Percentiles rank a stretch among this genome's conserved stretches.
Evolutionary conservation across 2,888 invertebrate species (phyloP).

Genomic region (Conops quadrifasciatus): DNA sequence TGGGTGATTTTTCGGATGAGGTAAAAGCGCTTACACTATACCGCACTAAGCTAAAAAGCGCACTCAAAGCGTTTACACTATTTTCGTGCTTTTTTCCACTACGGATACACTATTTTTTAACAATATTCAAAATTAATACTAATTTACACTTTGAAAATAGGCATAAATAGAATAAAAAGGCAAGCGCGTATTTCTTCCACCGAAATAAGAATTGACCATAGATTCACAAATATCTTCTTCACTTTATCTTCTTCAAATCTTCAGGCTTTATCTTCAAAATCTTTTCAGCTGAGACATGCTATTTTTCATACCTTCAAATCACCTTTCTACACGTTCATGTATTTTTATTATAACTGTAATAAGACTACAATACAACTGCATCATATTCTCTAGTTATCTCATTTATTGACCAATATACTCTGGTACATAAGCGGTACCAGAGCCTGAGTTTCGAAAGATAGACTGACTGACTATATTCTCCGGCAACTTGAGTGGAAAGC

Average conservation of each 20-base stretch:
- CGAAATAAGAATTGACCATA: too few species aligned
- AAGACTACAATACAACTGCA: not conserved
- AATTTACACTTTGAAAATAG: not conserved
- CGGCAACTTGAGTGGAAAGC: conserved; percentile 13
- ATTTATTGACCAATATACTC: not conserved
- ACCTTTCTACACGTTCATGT: conserved; percentile 1
- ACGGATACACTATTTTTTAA: too few species aligned
- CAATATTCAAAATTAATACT: not conserved
- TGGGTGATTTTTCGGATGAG: conserved; percentile 87
- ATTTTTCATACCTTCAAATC: too few species aligned
- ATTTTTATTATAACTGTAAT: not conserved
- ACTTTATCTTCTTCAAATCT: too few species aligned
- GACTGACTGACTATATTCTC: not conserved
- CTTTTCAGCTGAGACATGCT: too few species aligned
- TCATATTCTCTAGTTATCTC: not conserved
- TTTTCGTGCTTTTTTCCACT: too few species aligned
- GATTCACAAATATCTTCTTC: too few species aligned
- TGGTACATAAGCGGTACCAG: not conserved
- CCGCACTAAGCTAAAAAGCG: too few species aligned
- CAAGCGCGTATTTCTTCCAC: too few species aligned
- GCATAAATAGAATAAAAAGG: too few species aligned
- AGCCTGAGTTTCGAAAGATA: not conserved
- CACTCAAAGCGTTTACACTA: too few species aligned
- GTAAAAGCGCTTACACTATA: conserved; percentile 70
- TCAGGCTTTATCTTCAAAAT: too few species aligned